phyloP scores from a whole-genome alignment of 2,888 invertebrate genomes.

The Auanema freiburgensis region DNA sequence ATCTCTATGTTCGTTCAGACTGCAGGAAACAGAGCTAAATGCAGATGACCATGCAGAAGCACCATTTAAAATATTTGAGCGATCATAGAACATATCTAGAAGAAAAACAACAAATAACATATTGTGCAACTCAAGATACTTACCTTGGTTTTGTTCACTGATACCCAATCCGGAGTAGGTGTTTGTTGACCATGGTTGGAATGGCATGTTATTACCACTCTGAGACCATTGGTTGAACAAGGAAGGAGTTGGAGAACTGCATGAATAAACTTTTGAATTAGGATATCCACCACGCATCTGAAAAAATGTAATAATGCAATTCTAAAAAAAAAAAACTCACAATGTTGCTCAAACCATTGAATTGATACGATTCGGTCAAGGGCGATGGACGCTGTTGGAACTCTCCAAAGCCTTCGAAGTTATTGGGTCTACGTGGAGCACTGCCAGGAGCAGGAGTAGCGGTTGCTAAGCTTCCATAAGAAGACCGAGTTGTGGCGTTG shows the following conservation, averaged over 20 bases:
- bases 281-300: constrained; percentile 12
- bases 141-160: constrained; percentile 6
- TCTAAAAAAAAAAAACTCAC: neutral
- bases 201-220: neutral
- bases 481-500: constrained; percentile 5
- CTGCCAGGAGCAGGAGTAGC: neutral
- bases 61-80: constrained; percentile 15
- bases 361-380: neutral
- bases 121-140: neutral
- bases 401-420: neutral
- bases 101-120: too few relatives aligned
- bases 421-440: neutral
- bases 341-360: constrained; percentile 1
- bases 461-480: constrained; percentile 9
- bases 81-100: constrained; percentile 4
- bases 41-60: constrained; percentile 21
- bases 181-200: constrained; percentile 18
- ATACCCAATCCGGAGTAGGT: constrained; percentile 13
- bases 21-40: constrained; percentile 3
- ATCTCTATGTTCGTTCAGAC: constrained; percentile 20
- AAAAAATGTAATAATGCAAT: neutral
- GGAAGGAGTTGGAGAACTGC: constrained; percentile 5
- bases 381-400: neutral
- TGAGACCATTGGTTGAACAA: too few relatives aligned
- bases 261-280: too few relatives aligned